Base-by-base conservation (phyloP, 2,888 invertebrate species). In the Homarus gammarus region DNA sequence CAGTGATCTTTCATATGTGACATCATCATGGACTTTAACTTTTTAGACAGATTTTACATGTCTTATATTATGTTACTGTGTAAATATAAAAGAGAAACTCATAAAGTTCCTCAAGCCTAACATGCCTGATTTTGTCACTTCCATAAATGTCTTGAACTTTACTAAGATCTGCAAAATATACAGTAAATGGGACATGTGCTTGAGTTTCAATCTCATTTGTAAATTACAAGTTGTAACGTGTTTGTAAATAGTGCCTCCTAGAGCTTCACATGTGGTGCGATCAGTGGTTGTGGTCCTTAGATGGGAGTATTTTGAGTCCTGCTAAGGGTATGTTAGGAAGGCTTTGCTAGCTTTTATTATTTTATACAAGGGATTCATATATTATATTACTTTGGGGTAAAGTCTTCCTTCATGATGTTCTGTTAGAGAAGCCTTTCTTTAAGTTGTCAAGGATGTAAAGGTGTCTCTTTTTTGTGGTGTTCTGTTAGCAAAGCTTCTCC, bases 171-270 rank as follows among this genome's bases (percentile, higher is more conserved):
- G 82, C 56, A 79, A 56, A 33, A 56, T 56, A 38, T 51, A 33
- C 12, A 31, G 36, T 33, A 27, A 56, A 31, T 36, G 78, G 51
- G 73, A 84, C 44, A 77, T 38, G 38, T 56, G 82, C 56, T 38
- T 38, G 64, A 82, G 38, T 85, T 78, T 77, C 44, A 64, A 33
- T 51, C 56, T 84, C 44, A 61, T 18, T 68, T 83, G 61, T 83
- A 83, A 40, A 40, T 78, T 77, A 64, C 44, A 64, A 75, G 64
- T 77, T 78, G 68, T 77, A 75, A 85, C 75, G 27, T 72, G 68
- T 89, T 51, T 89, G 88, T 89, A 89, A 68, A 89, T 89, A 89
- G 88, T 89, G 88, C 88, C 84, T 89, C 83, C 64, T 78, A 49
- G 77, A 75, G 87, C 83, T 88, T 82, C 56, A 82, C n/a, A 68